These are phyloP conservation scores for Paramuricea clavata DNA, from an alignment of 92 coral and sea anemone genomes.

Conservation along the genomic window DNA sequence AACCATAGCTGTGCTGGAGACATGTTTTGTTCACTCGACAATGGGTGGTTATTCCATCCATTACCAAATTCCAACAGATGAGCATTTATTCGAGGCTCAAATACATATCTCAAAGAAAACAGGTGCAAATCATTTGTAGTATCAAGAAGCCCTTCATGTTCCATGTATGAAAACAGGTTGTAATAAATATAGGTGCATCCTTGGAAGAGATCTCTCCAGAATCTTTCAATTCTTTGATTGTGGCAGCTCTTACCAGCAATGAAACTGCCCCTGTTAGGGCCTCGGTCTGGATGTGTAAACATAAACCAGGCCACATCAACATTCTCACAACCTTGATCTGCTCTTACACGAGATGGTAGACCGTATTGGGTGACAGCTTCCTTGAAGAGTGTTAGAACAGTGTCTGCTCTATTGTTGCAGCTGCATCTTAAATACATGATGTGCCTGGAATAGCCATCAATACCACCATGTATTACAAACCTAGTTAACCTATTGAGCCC, in stretches of 20 bases:
- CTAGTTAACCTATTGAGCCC: too few species aligned
- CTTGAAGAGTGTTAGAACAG: conserved; percentile 64
- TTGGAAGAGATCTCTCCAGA: conserved; percentile 68
- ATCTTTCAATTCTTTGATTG: conserved; percentile 37
- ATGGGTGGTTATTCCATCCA: conserved; percentile 75
- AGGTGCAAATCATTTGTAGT: conserved; percentile 67
- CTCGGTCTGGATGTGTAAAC: background rate
- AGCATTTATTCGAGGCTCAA: conserved; percentile 52
- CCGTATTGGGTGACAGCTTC: conserved; percentile 71
- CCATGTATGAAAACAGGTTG: conserved; percentile 68
- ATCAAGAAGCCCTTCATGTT: conserved; percentile 62
- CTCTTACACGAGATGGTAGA: conserved; percentile 73
- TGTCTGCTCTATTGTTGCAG: conserved; percentile 71
- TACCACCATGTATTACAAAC: conserved; percentile 70
- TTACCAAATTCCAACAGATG: conserved; percentile 64
- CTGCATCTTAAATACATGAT: conserved; percentile 64
- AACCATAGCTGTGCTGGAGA: conserved; percentile 78
- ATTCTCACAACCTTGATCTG: conserved; percentile 73
- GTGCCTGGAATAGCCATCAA: conserved; percentile 73
- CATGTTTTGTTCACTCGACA: conserved; percentile 73
- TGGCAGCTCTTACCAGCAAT: conserved; percentile 7
- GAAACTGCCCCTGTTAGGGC: conserved; percentile 3
- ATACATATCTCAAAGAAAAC: conserved; percentile 72
- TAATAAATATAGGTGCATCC: conserved; percentile 65
- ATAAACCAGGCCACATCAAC: conserved; percentile 61